A percentile compares a stretch with the other conserved stretches of the same genome.
Conservation (phyloP, 2,113 vertebrate genomes). For the Pygoscelis adeliae region DNA sequence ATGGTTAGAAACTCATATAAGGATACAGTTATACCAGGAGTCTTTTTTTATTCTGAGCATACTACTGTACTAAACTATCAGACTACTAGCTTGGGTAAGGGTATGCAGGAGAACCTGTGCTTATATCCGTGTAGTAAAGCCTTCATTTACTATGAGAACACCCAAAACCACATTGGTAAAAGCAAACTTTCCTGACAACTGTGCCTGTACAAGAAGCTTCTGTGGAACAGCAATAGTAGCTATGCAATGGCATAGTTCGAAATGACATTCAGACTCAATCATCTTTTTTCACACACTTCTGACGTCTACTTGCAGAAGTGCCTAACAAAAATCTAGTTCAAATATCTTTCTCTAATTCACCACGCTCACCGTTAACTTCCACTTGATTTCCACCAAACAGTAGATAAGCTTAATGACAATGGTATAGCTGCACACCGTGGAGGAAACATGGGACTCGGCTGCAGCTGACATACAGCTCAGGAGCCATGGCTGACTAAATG, state of each 20-base stretch:
- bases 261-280: background rate
- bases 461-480: background rate
- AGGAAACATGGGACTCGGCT: fast-evolving
- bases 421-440: background rate
- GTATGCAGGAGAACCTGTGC: background rate
- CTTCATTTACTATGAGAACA: background rate
- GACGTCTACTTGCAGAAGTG: background rate
- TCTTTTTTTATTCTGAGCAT: background rate
- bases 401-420: background rate
- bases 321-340: background rate
- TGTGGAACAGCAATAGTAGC: background rate
- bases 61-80: background rate
- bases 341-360: background rate
- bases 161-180: background rate
- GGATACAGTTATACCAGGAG: background rate
- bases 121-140: background rate
- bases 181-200: background rate
- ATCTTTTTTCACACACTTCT: background rate
- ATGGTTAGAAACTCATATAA: background rate
- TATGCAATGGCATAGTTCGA: background rate
- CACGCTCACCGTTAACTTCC: background rate
- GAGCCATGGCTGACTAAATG: background rate
- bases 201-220: background rate
- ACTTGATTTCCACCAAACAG: background rate
- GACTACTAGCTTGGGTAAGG: background rate